Evolutionary conservation across 2,888 invertebrate species (phyloP).

Genomic region (Eupithecia insigniata): DNA sequence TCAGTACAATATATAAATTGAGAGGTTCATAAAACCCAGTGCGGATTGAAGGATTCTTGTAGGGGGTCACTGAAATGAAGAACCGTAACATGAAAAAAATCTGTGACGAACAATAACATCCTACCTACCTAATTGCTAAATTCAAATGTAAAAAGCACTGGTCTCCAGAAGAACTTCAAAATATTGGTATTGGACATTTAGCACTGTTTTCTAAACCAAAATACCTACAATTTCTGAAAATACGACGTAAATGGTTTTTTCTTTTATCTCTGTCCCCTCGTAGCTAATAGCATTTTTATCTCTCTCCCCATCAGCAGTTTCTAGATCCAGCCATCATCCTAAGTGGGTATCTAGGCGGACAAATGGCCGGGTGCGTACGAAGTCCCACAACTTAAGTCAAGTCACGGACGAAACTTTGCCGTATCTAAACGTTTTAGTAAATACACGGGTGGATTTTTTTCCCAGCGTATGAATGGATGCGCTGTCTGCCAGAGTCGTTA

Average conservation of each 20-base stretch:
- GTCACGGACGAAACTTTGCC: constrained; percentile 35
- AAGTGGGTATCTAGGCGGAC: constrained; percentile 31
- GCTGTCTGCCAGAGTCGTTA: neutral
- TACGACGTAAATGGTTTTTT: neutral
- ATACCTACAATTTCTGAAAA: neutral
- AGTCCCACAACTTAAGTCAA: constrained; percentile 32
- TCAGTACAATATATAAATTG: constrained; percentile 27
- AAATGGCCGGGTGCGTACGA: constrained; percentile 33
- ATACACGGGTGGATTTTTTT: constrained; percentile 4
- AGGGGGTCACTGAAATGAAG: neutral
- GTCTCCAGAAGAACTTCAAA: neutral
- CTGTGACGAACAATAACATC: neutral
- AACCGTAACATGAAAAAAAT: neutral
- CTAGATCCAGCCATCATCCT: constrained; percentile 23
- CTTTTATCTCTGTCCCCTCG: neutral
- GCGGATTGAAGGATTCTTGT: neutral
- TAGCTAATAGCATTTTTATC: neutral
- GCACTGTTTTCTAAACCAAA: neutral
- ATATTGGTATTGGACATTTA: too few species aligned
- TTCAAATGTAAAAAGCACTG: neutral
- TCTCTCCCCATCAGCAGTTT: neutral
- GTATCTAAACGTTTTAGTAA: constrained; percentile 34
- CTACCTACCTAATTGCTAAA: neutral
- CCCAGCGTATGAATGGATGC: neutral
- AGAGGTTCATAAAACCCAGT: constrained; percentile 8